phyloP scores from a whole-genome alignment of 2,113 vertebrate species.

The Ramphastos sulfuratus region DNA sequence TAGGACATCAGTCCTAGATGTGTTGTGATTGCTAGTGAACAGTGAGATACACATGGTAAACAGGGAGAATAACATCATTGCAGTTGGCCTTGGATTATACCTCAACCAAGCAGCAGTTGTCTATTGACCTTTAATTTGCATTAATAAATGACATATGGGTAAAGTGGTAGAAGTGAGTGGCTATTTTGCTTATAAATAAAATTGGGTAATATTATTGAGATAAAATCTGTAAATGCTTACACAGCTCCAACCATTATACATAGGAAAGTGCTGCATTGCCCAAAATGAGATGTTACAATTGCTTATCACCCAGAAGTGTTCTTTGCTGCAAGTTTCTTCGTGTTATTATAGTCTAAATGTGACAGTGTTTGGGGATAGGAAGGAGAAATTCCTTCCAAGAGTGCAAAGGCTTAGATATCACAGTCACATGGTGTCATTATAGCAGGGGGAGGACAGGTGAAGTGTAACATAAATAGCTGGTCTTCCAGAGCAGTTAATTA shows the following conservation, averaged over 20 bases:
- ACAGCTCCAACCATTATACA: neutral
- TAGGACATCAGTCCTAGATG: neutral
- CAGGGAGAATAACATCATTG: neutral
- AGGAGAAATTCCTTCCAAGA: neutral
- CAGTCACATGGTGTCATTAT: neutral
- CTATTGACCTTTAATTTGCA: neutral
- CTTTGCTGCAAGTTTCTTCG: neutral
- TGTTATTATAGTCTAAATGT: neutral
- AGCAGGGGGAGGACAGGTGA: rapidly evolving
- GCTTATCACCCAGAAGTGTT: neutral
- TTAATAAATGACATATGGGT: neutral
- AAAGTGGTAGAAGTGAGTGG: neutral
- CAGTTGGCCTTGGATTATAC: no score
- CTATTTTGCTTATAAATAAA: neutral
- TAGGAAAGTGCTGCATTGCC: neutral
- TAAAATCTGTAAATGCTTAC: neutral
- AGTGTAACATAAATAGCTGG: neutral
- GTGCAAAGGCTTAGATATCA: neutral
- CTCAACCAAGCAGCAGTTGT: neutral
- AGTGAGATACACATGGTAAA: neutral
- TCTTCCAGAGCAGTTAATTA: neutral
- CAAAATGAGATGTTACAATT: neutral
- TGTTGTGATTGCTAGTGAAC: neutral
- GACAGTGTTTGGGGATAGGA: no score
- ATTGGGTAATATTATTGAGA: neutral